Percentiles rank a stretch among this genome's conserved stretches.
These are phyloP conservation scores for Rhinoraja longicauda DNA, from an alignment of 2,797 vertebrate genomes.

Conservation along the genomic window DNA sequence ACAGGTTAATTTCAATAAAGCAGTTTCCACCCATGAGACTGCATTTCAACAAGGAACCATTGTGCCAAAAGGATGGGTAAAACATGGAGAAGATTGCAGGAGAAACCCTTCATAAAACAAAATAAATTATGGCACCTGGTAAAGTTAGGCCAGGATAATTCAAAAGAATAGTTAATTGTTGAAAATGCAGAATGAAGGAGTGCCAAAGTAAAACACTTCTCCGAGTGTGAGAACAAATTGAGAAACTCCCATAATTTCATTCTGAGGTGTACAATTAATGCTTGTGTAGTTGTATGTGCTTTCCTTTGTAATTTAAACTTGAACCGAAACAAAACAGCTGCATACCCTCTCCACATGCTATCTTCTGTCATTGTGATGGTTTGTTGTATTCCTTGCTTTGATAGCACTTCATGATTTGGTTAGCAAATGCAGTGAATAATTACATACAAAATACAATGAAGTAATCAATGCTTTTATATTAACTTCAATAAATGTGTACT, in stretches of 20 bases:
- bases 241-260: too few relatives aligned
- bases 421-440: not conserved
- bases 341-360: not conserved
- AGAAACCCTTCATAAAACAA: too few relatives aligned
- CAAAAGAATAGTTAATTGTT: too few relatives aligned
- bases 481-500: not conserved
- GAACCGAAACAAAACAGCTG: not conserved
- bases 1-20: not conserved
- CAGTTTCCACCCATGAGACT: not conserved
- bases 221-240: too few relatives aligned
- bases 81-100: too few relatives aligned
- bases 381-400: not conserved
- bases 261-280: not conserved
- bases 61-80: not conserved
- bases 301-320: not conserved
- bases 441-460: not conserved
- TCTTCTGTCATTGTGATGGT: not conserved
- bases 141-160: too few relatives aligned
- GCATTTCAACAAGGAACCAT: not conserved
- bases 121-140: too few relatives aligned
- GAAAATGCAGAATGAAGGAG: too few relatives aligned
- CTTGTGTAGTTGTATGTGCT: not conserved
- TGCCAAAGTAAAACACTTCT: too few relatives aligned
- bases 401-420: not conserved
- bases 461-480: too few relatives aligned